Evolutionary conservation across 2,797 vertebrate genomes (phyloP).

Genomic region (Micropoecilia bifurca): DNA sequence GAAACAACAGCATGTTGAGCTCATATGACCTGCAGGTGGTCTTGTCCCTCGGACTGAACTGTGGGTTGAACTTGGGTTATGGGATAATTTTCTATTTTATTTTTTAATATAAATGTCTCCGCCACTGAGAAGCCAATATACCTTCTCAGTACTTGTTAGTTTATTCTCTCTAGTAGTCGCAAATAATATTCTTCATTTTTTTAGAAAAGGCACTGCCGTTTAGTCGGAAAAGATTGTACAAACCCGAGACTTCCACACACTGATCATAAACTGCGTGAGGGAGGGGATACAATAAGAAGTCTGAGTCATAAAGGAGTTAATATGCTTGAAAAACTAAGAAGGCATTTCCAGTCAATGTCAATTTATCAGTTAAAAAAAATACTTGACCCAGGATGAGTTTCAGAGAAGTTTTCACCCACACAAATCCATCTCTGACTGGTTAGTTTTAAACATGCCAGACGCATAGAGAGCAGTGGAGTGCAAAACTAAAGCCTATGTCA

Average conservation of each 20-base stretch:
- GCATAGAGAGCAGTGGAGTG: too few species aligned
- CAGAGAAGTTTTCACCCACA: too few species aligned
- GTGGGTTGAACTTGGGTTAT: conserved; percentile 32
- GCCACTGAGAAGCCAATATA: too few species aligned
- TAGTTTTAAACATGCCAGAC: too few species aligned
- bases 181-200: background rate
- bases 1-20: conserved; percentile 59
- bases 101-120: conserved; percentile 26
- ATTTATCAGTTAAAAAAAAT: background rate
- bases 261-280: conserved; percentile 7
- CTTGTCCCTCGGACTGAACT: conserved; percentile 58
- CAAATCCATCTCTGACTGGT: too few species aligned
- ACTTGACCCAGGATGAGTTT: too few species aligned
- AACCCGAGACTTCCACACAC: conserved; percentile 4
- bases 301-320: conserved; percentile 28
- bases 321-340: conserved; percentile 13
- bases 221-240: background rate
- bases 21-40: conserved; percentile 70
- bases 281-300: conserved; percentile 18
- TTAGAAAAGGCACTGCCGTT: background rate
- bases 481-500: too few species aligned
- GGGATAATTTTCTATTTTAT: conserved; percentile 12
- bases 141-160: background rate
- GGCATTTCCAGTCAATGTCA: conserved; percentile 22
- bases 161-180: background rate